phyloP scores from a whole-genome alignment of 2,888 invertebrate genomes.

The Gymnoscelis rufifasciata region DNA sequence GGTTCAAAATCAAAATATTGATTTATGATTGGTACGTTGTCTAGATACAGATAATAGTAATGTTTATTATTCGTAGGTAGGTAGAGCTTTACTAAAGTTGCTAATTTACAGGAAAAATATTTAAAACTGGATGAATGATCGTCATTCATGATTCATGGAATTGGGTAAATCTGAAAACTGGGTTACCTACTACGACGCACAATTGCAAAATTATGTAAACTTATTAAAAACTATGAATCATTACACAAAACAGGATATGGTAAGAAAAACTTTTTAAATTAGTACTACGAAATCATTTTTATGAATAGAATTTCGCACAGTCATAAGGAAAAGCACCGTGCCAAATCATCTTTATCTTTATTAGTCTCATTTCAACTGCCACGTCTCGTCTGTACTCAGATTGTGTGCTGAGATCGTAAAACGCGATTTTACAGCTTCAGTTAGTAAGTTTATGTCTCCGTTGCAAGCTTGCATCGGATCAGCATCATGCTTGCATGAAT shows the following conservation, averaged over 20 bases:
- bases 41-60: no score
- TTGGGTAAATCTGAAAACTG: background rate
- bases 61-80: no score
- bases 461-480: conserved; percentile 15
- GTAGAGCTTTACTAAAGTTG: no score
- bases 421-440: conserved; percentile 12
- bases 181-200: background rate
- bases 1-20: no score
- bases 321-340: background rate
- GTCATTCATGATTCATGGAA: background rate
- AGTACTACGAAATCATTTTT: background rate
- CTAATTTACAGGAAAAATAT: background rate
- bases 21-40: no score
- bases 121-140: background rate
- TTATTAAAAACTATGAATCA: background rate
- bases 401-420: conserved; percentile 7
- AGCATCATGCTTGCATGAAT: no score
- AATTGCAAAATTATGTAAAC: background rate
- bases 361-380: background rate
- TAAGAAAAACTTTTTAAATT: background rate
- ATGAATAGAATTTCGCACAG: background rate
- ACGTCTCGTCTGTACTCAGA: background rate
- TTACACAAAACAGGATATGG: background rate
- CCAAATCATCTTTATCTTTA: conserved; percentile 2
- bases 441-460: conserved; percentile 14